Conservation (phyloP, 2,113 vertebrate species). For the Salvelinus namaycush region DNA sequence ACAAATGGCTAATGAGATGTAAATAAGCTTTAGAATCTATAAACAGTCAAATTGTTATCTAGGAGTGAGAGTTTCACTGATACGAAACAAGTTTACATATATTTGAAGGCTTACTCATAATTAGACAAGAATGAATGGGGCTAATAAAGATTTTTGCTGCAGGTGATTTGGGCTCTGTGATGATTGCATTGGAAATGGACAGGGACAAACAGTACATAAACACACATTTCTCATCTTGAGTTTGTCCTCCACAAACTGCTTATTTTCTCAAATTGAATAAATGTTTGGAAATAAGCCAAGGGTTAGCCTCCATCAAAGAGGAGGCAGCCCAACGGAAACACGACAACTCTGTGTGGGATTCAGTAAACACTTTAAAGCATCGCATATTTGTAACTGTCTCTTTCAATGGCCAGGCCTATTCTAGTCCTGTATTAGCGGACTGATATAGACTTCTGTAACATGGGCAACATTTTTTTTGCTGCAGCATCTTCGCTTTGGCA, state of each 20-base stretch:
- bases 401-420: conserved; percentile 28
- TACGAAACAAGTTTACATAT: conserved; percentile 3
- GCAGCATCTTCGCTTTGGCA: too few species aligned
- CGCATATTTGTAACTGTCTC: conserved; percentile 38
- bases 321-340: conserved; percentile 36
- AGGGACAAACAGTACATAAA: conserved; percentile 11
- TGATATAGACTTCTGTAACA: too few species aligned
- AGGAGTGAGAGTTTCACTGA: neutral
- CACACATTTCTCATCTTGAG: conserved; percentile 7
- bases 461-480: too few species aligned
- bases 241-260: conserved; percentile 14
- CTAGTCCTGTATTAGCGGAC: too few species aligned
- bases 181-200: conserved; percentile 8
- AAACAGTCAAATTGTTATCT: neutral
- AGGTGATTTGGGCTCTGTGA: conserved; percentile 10
- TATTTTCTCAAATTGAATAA: neutral
- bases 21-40: neutral
- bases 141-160: conserved; percentile 14
- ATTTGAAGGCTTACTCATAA: conserved; percentile 7
- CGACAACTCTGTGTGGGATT: conserved; percentile 36
- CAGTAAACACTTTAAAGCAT: conserved; percentile 39
- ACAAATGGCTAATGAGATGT: neutral
- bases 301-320: conserved; percentile 31
- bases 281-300: conserved; percentile 29
- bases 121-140: conserved; percentile 6